A percentile compares a stretch with the other conserved stretches of the same genome.
Conservation (phyloP, 2,113 vertebrate species). For the Ophiodon elongatus region DNA sequence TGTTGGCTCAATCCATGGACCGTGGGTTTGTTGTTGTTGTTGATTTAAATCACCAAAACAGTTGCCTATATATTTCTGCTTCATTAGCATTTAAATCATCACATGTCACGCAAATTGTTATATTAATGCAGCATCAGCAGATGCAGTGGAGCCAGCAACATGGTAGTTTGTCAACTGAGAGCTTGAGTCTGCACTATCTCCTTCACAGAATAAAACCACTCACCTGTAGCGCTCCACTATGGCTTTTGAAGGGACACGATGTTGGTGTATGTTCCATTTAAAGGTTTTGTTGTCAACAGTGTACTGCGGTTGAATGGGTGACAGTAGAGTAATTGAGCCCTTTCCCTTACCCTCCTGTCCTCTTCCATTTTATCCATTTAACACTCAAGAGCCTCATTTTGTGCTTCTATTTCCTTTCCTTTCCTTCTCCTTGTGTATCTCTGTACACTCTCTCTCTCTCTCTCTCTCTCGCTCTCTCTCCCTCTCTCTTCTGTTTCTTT, state of each 20-base stretch:
- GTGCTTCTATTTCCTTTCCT: conserved; percentile 17
- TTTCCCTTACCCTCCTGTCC: not conserved
- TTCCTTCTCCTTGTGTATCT: not conserved
- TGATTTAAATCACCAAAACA: conserved; percentile 15
- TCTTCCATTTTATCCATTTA: conserved; percentile 8
- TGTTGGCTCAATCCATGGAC: not conserved
- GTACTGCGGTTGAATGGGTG: conserved; percentile 6
- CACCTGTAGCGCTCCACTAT: conserved; percentile 7
- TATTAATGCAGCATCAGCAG: conserved; percentile 24
- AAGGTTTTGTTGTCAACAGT: conserved; percentile 30
- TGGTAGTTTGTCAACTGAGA: not conserved
- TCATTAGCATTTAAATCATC: conserved; percentile 18
- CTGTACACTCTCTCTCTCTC: conserved; percentile 14
- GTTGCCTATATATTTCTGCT: not conserved
- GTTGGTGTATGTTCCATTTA: conserved; percentile 31
- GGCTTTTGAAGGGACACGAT: conserved; percentile 31
- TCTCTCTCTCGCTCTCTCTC: not conserved
- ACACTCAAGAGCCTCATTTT: conserved; percentile 30
- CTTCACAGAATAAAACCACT: conserved; percentile 15
- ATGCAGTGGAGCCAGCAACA: conserved; percentile 2
- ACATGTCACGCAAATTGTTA: conserved; percentile 24
- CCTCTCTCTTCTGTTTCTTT: conserved; percentile 13
- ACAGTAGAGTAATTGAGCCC: conserved; percentile 16
- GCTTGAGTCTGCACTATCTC: not conserved
- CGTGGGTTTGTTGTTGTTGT: not conserved